A percentile compares a stretch with the other conserved stretches of the same genome.
Conservation (phyloP, 2,888 invertebrate species). For the Lasioglossum leucozonium region DNA sequence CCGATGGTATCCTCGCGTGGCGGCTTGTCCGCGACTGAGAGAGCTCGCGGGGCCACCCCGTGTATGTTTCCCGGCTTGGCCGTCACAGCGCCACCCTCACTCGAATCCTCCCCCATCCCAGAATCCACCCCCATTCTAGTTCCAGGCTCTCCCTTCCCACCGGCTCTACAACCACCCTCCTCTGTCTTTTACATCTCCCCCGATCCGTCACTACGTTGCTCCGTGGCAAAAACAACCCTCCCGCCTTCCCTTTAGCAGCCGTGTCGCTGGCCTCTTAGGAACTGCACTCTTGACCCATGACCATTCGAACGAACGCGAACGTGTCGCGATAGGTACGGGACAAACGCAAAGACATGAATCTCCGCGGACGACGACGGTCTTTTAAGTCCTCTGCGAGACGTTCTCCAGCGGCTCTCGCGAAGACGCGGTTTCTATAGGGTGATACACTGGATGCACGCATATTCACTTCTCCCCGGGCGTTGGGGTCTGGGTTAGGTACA, state of each 20-base stretch:
- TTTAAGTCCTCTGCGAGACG: background rate
- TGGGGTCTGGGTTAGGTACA: too few species aligned
- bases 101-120: slow-evolving; percentile 57
- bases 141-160: slow-evolving; percentile 27
- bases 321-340: background rate
- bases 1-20: slow-evolving; percentile 74
- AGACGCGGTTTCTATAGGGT: background rate
- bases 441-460: background rate
- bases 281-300: slow-evolving; percentile 21
- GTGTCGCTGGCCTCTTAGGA: slow-evolving; percentile 30
- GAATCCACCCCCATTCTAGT: slow-evolving; percentile 43
- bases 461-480: background rate
- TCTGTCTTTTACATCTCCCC: slow-evolving; percentile 21
- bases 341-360: background rate
- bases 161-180: background rate
- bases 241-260: slow-evolving; percentile 26
- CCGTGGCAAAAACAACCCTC: slow-evolving; percentile 67
- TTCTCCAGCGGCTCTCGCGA: background rate
- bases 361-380: background rate
- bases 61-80: slow-evolving; percentile 77
- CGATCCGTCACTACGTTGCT: slow-evolving; percentile 63
- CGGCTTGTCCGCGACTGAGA: slow-evolving; percentile 81
- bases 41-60: slow-evolving; percentile 78
- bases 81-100: slow-evolving; percentile 74
- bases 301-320: slow-evolving; percentile 5